Evolutionary conservation across 2,888 invertebrate species (phyloP).

Genomic region (Disparrhopalites patrizii): DNA sequence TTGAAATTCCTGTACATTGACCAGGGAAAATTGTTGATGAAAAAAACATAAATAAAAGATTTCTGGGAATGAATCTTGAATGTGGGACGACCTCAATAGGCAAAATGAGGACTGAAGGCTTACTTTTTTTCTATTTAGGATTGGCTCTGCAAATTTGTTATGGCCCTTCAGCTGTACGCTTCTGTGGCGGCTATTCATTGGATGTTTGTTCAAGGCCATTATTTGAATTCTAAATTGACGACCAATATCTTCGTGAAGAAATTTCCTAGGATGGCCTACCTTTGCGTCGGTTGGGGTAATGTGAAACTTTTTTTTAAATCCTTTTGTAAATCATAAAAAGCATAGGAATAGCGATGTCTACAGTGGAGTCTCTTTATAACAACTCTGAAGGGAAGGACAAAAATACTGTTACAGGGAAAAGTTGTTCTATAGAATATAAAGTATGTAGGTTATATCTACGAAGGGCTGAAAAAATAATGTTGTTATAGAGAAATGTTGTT

Average conservation of each 20-base stretch:
- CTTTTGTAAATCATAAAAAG: no score
- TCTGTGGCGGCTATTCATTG: not conserved
- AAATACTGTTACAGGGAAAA: not conserved
- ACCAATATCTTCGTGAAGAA: constrained; percentile 41
- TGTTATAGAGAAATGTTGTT: no score
- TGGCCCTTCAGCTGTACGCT: constrained; percentile 4
- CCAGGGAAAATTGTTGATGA: no score
- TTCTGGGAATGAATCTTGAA: no score
- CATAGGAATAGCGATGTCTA: no score
- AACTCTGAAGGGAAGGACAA: not conserved
- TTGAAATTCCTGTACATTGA: no score
- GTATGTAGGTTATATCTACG: not conserved
- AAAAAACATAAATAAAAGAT: no score
- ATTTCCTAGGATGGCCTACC: constrained; percentile 57
- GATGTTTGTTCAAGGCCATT: constrained; percentile 6
- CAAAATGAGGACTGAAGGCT: no score
- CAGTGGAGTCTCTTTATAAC: no score
- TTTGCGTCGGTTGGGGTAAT: constrained; percentile 59
- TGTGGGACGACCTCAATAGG: no score
- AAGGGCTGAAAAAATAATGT: no score
- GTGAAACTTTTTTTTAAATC: no score
- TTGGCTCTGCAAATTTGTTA: constrained; percentile 11
- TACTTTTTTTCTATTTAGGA: constrained; percentile 6
- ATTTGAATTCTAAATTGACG: not conserved
- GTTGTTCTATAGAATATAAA: not conserved